These are phyloP conservation scores for Ormyrus rosae DNA, from an alignment of 2,888 invertebrate species.

Conservation along the genomic window DNA sequence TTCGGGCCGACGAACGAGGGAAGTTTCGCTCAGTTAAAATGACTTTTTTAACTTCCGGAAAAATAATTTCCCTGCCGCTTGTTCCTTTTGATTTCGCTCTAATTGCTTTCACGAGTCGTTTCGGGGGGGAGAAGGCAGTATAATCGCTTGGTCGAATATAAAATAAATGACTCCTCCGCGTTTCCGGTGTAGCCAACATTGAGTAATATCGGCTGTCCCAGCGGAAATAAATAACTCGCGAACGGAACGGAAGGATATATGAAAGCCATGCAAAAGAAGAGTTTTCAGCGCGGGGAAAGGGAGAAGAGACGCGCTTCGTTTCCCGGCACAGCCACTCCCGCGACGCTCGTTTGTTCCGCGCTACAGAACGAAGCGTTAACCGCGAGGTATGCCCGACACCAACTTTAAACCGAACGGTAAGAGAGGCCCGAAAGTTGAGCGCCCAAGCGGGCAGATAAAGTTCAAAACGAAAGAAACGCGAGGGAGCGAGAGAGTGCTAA, in stretches of 20 bases:
- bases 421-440: slow-evolving; percentile 61
- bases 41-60: not conserved
- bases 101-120: no score
- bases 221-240: no score
- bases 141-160: no score
- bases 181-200: no score
- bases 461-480: slow-evolving; percentile 9
- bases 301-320: slow-evolving; percentile 21
- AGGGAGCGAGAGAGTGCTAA: slow-evolving; percentile 6
- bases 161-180: no score
- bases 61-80: no score
- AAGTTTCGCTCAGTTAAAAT: not conserved
- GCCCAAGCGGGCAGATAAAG: slow-evolving; percentile 30
- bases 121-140: no score
- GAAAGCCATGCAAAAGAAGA: not conserved
- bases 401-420: slow-evolving; percentile 61
- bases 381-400: slow-evolving; percentile 42
- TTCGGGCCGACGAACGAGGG: no score
- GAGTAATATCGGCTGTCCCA: no score
- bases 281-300: not conserved
- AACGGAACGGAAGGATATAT: no score
- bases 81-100: no score
- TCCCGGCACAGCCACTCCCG: slow-evolving; percentile 25
- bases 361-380: slow-evolving; percentile 57
- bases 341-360: slow-evolving; percentile 40